Evolutionary conservation across 2,888 invertebrate species (phyloP).

Genomic region (Andrena bucephala): DNA sequence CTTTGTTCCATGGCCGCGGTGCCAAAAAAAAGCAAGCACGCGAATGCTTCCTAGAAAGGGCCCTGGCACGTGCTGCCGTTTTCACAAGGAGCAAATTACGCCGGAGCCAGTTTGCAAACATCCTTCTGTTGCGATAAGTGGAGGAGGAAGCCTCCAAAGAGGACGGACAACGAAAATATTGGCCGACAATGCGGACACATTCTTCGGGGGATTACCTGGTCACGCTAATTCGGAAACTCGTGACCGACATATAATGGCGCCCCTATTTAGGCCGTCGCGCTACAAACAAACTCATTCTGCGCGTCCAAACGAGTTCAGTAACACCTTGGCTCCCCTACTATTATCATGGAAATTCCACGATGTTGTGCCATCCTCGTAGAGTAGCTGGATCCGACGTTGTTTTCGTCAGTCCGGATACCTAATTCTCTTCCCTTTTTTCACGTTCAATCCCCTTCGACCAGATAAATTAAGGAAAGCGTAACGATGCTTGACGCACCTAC

Average conservation of each 20-base stretch:
- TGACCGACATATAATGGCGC: background rate
- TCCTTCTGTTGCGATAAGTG: conserved; percentile 37
- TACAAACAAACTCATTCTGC: conserved; percentile 1
- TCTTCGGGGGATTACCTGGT: conserved; percentile 45
- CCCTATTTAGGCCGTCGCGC: conserved; percentile 17
- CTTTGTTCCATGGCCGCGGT: conserved; percentile 38
- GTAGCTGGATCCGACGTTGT: background rate
- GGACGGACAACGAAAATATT: conserved; percentile 56
- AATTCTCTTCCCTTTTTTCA: too few relatives aligned
- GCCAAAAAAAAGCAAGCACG: conserved; percentile 19
- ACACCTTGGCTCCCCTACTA: conserved; percentile 22
- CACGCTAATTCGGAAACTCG: conserved; percentile 3
- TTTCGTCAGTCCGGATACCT: too few relatives aligned
- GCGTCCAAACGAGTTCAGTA: conserved; percentile 21
- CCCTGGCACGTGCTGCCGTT: conserved; percentile 65
- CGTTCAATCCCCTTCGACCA: too few relatives aligned
- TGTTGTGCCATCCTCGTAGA: conserved; percentile 9
- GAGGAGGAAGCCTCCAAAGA: conserved; percentile 30
- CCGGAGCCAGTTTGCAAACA: conserved; percentile 67
- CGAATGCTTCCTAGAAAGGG: conserved; percentile 34
- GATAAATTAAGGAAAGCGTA: too few relatives aligned
- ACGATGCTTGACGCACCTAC: too few relatives aligned
- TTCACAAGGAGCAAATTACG: conserved; percentile 59
- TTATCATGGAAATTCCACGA: conserved; percentile 18
- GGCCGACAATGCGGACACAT: conserved; percentile 51